These are phyloP conservation scores for Pleuronectes platessa DNA, from an alignment of 2,113 vertebrate species.

Conservation along the genomic window DNA sequence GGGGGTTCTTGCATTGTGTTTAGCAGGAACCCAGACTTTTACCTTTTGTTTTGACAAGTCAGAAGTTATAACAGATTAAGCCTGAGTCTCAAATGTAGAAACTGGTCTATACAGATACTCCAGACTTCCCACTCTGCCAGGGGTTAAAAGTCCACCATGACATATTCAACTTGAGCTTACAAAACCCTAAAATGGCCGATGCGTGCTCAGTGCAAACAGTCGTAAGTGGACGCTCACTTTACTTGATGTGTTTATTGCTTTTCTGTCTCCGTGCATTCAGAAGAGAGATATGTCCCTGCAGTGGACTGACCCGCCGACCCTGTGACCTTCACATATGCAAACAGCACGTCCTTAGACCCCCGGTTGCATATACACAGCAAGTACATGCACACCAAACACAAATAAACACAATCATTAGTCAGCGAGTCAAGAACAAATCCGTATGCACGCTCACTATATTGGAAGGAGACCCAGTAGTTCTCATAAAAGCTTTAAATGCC, in stretches of 20 bases:
- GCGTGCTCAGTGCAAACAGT: conserved; percentile 18
- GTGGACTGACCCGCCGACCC: conserved; percentile 46
- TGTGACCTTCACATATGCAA: conserved; percentile 45
- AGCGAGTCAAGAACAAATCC: conserved; percentile 35
- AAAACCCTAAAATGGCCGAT: not conserved
- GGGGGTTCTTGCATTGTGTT: not conserved
- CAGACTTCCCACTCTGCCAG: not conserved
- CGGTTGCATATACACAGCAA: conserved; percentile 18
- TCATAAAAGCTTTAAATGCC: not conserved
- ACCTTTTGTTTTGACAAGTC: not conserved
- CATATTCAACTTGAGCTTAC: not conserved
- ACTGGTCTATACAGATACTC: not conserved
- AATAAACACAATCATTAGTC: conserved; percentile 57
- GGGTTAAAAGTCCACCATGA: not conserved
- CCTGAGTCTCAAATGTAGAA: not conserved
- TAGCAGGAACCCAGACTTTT: not conserved
- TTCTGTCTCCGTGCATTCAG: conserved; percentile 55
- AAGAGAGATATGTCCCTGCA: conserved; percentile 20
- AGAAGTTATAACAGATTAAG: not conserved
- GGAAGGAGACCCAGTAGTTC: conserved; percentile 7
- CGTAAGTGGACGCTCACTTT: conserved; percentile 12
- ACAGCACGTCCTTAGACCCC: conserved; percentile 6
- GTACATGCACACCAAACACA: conserved; percentile 38
- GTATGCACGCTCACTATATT: conserved; percentile 5
- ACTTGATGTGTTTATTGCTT: conserved; percentile 63